Base-by-base conservation (phyloP, 2,888 invertebrate species). In the Aleiodes leptofemur region DNA sequence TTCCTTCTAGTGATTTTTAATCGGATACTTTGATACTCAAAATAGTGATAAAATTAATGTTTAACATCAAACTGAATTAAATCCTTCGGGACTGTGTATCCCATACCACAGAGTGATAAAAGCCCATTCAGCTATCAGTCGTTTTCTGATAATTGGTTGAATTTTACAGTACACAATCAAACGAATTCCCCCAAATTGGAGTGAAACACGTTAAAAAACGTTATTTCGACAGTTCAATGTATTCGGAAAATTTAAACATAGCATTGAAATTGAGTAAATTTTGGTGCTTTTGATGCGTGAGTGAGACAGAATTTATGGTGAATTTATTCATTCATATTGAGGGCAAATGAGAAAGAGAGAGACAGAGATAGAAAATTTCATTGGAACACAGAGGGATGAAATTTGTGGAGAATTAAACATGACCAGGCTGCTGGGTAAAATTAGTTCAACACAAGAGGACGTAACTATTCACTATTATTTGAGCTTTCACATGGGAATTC, bases 181-280 rank as follows among this genome's bases (percentile, higher is more conserved):
- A n/a, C 59, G 59, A 59, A 34, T 59, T 31, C n/a, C 71, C 23
- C 8, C 72, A 69, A 82, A 34, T 34, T 81, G 78, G 82, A 79
- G 82, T 82, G 82, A 82, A 84, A 83, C 82, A 79, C 84, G 85
- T 85, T 84, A 82, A 84, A 85, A 85, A 84, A 61, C 64, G 69
- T 16, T 59, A 43, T 51, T 69, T 53, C 59, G 57, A 69, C 38
- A 13, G 16, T 56, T 56, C 34, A 34, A 14, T 72, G 51, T 7
- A 71, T 50, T 43, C 23, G 56, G n/a, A 34, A 34, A 61, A 57
- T 61, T 59, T 43, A 29, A 59, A 51, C 59, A 64, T 64, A 64
- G 34, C 68, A 69, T 68, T 69, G 59, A 43, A 64, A 48, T 64
- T 34, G 64, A 11, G 48, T 48, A 64, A 64, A 64, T 64, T 43